These are phyloP conservation scores for Drosophila birchii DNA, from an alignment of 2,888 invertebrate species.

Conservation along the genomic window DNA sequence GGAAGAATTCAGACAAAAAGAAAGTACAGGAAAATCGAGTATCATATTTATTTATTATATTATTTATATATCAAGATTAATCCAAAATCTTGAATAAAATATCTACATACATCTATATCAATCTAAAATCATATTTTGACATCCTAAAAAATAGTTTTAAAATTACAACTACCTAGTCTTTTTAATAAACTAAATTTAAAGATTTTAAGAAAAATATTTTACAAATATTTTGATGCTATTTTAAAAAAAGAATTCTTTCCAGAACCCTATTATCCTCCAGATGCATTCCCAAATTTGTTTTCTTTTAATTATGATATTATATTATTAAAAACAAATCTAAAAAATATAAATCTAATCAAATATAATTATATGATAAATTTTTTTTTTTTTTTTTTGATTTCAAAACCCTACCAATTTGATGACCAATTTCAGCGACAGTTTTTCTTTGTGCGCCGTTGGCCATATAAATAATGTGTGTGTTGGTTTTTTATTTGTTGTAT, in stretches of 20 bases:
- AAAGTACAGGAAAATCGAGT: no score
- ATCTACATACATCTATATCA: no score
- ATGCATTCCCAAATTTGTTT: background rate
- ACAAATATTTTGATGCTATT: background rate
- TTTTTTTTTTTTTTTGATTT: constrained; percentile 5
- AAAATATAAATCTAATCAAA: background rate
- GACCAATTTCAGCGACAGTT: constrained; percentile 27
- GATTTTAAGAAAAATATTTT: background rate
- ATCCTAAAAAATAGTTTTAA: background rate
- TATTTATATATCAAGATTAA: background rate
- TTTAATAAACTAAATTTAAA: background rate
- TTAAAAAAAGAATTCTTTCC: background rate
- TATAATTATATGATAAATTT: background rate
- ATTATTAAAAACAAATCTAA: background rate
- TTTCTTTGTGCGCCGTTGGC: constrained; percentile 26
- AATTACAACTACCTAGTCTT: background rate
- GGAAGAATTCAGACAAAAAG: background rate
- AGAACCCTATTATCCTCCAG: background rate
- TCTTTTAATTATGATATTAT: background rate
- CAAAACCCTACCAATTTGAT: constrained; percentile 18
- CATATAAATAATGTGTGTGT: constrained; percentile 23
- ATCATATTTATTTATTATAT: background rate
- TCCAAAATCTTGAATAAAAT: background rate
- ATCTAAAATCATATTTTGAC: no score
- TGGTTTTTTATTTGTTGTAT: background rate